Base-by-base conservation (phyloP, 2,113 vertebrate species). In the Nesogale talazaci region DNA sequence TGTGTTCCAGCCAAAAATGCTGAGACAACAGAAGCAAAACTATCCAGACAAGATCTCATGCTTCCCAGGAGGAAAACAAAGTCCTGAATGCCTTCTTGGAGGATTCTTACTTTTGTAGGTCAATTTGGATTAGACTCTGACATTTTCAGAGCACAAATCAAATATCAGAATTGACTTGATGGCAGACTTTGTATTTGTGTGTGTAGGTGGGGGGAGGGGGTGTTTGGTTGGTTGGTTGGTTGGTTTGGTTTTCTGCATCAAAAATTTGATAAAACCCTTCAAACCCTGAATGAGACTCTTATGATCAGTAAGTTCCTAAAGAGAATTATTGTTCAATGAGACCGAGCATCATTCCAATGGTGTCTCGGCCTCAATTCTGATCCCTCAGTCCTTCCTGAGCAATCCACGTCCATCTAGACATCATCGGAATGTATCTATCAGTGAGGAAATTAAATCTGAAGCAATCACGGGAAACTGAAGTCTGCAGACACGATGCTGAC, bases 11-110 rank as follows among this genome's bases (percentile, higher is more conserved):
- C 5, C 79, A 83, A 42, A 94, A 93, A 34, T 40, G 91, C 94
- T 94, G 91, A 95, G 72, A 77, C n/a, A 83, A 61, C 59, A 89
- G 34, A 83, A 88, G 61, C 38, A 86, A 83, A 86, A 31, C 8
- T 15, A 23, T 76, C 23, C 74, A 42, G 22, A 65, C 15, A 74
- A 36, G 17, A n/a, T 88, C 85, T 85, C 25, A 15, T 20, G 86
- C 65, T 89, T 70, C 16, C 14, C 83, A 12, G 46, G 46, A 10
- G 46, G 70, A 42, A 75, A 38, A 59, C 29, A 91, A 78, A 52
- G 77, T 56, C 25, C 31, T 78, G 2, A 63, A 34, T 79, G 31
- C 79, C 69, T 89, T 91, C 76, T 56, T 16, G 52, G 42, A 78
- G 72, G 86, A 75, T 17, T 89, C 78, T 93, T 78, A 67, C 2